Evolutionary conservation across 2,113 vertebrate species (phyloP).

Genomic region (Silurus glanis): DNA sequence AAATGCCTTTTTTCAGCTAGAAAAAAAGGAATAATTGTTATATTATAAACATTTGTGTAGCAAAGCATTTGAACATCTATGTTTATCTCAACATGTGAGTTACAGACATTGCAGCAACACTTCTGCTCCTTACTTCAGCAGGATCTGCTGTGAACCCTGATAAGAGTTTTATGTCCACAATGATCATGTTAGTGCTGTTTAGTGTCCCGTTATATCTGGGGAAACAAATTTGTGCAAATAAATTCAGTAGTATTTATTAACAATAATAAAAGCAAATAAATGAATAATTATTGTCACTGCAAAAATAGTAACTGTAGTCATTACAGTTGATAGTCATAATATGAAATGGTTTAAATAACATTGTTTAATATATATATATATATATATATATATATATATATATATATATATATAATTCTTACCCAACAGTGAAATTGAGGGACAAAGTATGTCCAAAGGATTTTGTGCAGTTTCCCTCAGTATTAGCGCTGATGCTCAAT

Average conservation of each 20-base stretch:
- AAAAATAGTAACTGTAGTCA: too few species aligned
- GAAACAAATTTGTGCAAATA: not conserved
- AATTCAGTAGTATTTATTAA: too few species aligned
- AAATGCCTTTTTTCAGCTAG: conserved; percentile 52
- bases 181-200: conserved; percentile 63
- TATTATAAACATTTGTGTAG: not conserved
- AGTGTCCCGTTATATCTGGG: conserved; percentile 35
- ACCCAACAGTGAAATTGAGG: conserved; percentile 20
- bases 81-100: not conserved
- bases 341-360: too few species aligned
- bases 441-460: conserved; percentile 3
- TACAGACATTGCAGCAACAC: not conserved
- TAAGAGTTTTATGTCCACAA: conserved; percentile 63
- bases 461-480: conserved; percentile 38
- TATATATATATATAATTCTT: not conserved
- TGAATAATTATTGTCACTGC: too few species aligned
- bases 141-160: conserved; percentile 63
- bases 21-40: not conserved
- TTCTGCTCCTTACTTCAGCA: conserved; percentile 19
- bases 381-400: too few species aligned
- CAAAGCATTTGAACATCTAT: not conserved
- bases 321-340: too few species aligned
- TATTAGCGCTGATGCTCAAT: conserved; percentile 39
- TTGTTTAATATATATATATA: too few species aligned
- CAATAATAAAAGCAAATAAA: too few species aligned